Evolutionary conservation across 2,113 vertebrate genomes (phyloP), one percentile per base, ranked within the genome.

Genomic region (Sorex araneus): DNA sequence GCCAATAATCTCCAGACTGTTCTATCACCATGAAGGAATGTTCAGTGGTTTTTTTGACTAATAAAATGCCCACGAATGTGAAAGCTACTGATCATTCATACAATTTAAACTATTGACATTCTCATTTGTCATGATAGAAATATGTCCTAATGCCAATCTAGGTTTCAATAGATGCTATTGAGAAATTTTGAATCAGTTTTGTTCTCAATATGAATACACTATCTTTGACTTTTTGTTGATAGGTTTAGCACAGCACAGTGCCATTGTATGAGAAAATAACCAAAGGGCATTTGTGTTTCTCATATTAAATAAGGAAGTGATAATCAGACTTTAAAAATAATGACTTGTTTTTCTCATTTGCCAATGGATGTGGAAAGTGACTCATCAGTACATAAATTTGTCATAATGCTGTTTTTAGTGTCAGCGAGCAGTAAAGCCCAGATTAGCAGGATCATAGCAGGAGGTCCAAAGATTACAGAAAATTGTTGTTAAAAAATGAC

Each of bases 291-390:
- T 9, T 75, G 27, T 57, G 30, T 43, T 92, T 76, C 71, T 85
- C 79, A 12, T 71, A 87, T 89, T 67, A 88, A 90, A 91, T 86
- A 95, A 93, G 25, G 34, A 21, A 86, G 27, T 77, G 87, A 93
- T 82, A 95, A 88, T 88, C 85, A 91, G 25, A 36, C 66, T 95
- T 93, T 87, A 90, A 87, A 97, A 93, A 90, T 64, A 94, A 88
- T 71, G 27, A 74, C 66, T 95, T 94, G 77, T 95, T 95, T 96
- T 95, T 28, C 74, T 97, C 91, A 83, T 96, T 93, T 92, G 67
- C 70, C 80, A 80, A 86, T 27, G 3, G 94, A 84, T 95, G 50
- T 88, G 43, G 77, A 94, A 96, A 96, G 83, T 66, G 75, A 94
- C 77, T 89, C 82, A 79, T 91, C 90, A 92, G 77, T 87, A 87